These are phyloP conservation scores for Kuschelorhynchus macadamiae DNA, from an alignment of 2,888 invertebrate species.

Conservation along the genomic window DNA sequence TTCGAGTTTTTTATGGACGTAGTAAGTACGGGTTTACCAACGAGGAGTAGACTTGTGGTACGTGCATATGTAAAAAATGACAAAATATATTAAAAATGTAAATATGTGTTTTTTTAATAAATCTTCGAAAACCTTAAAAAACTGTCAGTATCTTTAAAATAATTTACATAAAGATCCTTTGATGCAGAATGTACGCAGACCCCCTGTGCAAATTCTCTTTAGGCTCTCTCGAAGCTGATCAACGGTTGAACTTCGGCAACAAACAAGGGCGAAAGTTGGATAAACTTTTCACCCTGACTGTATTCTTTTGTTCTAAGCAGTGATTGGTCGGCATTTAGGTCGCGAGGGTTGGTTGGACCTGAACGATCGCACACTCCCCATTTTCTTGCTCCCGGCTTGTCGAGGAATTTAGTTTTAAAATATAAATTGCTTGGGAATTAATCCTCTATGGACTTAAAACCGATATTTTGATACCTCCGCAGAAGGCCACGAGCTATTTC, in stretches of 20 bases:
- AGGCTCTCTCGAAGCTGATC: conserved; percentile 33
- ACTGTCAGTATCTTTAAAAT: too few species aligned
- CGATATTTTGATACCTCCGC: neutral
- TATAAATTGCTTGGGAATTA: conserved; percentile 26
- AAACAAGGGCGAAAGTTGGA: conserved; percentile 40
- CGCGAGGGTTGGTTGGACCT: conserved; percentile 60
- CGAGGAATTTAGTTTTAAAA: conserved; percentile 31
- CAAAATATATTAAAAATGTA: too few species aligned
- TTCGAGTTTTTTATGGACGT: too few species aligned
- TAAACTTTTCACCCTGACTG: conserved; percentile 65
- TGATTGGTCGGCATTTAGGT: conserved; percentile 69
- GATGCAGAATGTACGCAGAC: conserved; percentile 6
- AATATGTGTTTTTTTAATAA: too few species aligned
- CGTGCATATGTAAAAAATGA: too few species aligned
- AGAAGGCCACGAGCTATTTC: too few species aligned
- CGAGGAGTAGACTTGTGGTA: too few species aligned
- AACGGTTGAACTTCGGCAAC: conserved; percentile 34
- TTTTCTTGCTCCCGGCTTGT: conserved; percentile 37
- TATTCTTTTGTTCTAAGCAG: conserved; percentile 70
- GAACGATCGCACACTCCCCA: conserved; percentile 43
- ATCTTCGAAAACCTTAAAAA: too few species aligned
- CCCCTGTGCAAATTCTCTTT: neutral
- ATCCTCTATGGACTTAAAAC: conserved; percentile 3
- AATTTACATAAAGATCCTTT: too few species aligned
- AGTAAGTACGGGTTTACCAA: too few species aligned